Conservation (phyloP, 2,797 vertebrate species). For the Paramormyrops hopkinsi region DNA sequence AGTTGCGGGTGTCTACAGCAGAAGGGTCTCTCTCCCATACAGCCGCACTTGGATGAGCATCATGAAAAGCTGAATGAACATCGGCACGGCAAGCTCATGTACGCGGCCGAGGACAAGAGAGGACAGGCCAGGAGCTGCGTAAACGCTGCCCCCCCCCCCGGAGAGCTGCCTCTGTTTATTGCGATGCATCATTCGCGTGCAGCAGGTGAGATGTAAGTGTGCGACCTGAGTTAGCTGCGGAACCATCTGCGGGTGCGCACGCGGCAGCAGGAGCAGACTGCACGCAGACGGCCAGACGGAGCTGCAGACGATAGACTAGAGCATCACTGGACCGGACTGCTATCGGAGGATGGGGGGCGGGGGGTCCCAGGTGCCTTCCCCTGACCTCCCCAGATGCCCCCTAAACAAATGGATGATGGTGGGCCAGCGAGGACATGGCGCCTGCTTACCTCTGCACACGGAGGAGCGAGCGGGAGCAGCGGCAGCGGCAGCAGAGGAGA, state of each 20-base stretch:
- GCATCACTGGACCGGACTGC: not conserved
- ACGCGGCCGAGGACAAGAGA: too few species aligned
- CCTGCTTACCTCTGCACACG: slow-evolving; percentile 16
- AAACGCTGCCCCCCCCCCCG: not conserved
- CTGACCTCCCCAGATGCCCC: not conserved
- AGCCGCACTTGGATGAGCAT: not conserved
- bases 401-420: not conserved
- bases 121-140: not conserved
- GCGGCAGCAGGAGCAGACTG: not conserved
- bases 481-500: not conserved
- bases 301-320: not conserved
- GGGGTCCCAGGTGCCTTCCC: not conserved
- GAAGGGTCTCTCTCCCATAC: not conserved
- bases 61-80: not conserved
- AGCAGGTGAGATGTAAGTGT: not conserved
- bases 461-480: not conserved
- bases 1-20: not conserved
- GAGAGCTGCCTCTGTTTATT: not conserved
- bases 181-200: not conserved
- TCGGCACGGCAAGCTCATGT: not conserved
- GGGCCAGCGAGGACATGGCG: not conserved
- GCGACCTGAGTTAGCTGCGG: not conserved
- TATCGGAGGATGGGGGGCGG: not conserved
- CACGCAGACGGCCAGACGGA: not conserved
- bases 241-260: not conserved